Conservation (phyloP, 2,888 invertebrate species). For the Euzophera pinguis region DNA sequence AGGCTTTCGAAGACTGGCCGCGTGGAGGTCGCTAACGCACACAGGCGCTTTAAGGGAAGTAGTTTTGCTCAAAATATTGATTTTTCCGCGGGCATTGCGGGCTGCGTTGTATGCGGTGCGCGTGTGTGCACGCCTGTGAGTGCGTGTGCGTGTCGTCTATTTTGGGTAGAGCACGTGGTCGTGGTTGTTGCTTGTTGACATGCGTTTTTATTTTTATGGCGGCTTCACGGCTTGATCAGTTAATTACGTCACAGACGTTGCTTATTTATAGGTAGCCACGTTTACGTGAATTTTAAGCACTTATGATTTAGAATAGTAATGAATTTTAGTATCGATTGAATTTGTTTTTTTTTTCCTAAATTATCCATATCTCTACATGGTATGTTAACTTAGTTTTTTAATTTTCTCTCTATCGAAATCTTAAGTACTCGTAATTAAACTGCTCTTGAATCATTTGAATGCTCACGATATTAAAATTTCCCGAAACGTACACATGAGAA, state of each 20-base stretch:
- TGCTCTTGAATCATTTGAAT: too few species aligned
- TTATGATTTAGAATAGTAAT: background rate
- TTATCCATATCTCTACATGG: too few species aligned
- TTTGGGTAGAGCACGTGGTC: constrained; percentile 75
- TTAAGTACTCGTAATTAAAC: too few species aligned
- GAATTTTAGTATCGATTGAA: too few species aligned
- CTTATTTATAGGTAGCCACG: constrained; percentile 27
- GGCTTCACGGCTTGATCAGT: constrained; percentile 51
- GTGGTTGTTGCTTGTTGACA: constrained; percentile 75
- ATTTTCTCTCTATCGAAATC: too few species aligned
- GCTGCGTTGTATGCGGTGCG: constrained; percentile 43
- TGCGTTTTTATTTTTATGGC: constrained; percentile 74
- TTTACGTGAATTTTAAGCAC: background rate
- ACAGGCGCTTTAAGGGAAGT: constrained; percentile 69
- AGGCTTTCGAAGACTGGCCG: constrained; percentile 34
- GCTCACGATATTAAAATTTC: background rate
- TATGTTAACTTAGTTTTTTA: too few species aligned
- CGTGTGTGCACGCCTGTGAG: constrained; percentile 31
- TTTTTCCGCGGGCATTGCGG: constrained; percentile 70
- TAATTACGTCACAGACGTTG: constrained; percentile 60
- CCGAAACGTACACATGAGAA: constrained; percentile 36
- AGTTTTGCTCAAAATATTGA: constrained; percentile 80
- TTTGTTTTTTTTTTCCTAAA: too few species aligned
- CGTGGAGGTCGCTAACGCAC: constrained; percentile 50
- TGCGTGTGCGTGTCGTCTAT: constrained; percentile 62